Conservation (phyloP, 2,888 invertebrate species). For the Lepidonotus clava region DNA sequence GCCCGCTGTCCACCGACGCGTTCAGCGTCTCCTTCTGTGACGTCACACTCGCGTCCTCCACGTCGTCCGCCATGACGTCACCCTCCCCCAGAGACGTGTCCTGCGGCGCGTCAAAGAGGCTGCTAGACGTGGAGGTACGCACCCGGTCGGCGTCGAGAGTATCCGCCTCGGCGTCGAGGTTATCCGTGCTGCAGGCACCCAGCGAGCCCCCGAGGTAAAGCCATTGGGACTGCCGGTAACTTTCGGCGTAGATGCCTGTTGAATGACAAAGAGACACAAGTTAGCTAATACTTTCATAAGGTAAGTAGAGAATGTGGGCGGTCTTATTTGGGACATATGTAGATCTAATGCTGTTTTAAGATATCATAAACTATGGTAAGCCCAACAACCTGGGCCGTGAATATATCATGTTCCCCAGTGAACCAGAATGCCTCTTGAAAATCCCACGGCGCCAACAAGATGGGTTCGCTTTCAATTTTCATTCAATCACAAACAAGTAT, state of each 20-base stretch:
- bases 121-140: background rate
- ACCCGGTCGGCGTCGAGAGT: background rate
- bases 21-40: background rate
- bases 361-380: too few relatives aligned
- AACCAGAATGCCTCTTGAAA: too few relatives aligned
- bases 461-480: too few relatives aligned
- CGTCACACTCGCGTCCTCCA: background rate
- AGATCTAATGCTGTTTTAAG: background rate
- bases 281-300: too few relatives aligned
- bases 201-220: conserved; percentile 86
- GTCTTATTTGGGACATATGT: background rate
- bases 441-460: too few relatives aligned
- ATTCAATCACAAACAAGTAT: too few relatives aligned
- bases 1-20: conserved; percentile 19
- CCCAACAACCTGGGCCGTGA: too few relatives aligned
- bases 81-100: conserved; percentile 29
- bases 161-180: background rate
- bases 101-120: background rate
- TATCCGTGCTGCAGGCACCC: background rate
- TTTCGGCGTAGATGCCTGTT: conserved; percentile 87
- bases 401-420: too few relatives aligned
- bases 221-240: conserved; percentile 87
- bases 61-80: background rate
- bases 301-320: background rate
- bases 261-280: background rate